Conservation (phyloP, 2,113 vertebrate genomes). For the Paradisaea rubra region DNA sequence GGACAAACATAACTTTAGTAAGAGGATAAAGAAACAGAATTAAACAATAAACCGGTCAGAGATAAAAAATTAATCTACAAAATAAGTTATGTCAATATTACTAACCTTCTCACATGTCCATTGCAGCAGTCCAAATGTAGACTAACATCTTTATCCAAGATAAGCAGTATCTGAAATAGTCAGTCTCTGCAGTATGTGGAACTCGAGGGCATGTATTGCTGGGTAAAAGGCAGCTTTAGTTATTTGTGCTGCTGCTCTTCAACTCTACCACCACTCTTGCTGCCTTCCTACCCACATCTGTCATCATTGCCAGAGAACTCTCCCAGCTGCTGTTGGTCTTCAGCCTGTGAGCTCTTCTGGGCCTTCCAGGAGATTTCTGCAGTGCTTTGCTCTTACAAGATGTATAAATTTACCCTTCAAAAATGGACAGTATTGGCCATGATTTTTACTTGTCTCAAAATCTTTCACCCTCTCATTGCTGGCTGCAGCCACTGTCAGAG, state of each 20-base stretch:
- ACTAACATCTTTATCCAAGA: background rate
- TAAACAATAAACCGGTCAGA: background rate
- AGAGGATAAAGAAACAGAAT: background rate
- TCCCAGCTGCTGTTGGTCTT: background rate
- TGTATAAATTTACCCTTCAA: background rate
- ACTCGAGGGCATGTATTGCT: background rate
- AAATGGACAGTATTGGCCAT: background rate
- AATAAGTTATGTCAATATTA: background rate
- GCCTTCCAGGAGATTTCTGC: background rate
- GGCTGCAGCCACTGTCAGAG: background rate
- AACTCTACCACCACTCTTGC: background rate
- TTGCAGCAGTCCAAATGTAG: background rate
- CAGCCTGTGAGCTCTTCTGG: background rate
- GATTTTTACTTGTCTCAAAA: background rate
- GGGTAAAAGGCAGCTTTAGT: background rate
- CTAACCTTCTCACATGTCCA: background rate
- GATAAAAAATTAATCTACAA: background rate
- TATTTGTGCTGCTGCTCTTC: background rate
- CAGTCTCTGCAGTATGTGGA: background rate
- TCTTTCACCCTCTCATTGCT: background rate
- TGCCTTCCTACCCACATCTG: background rate
- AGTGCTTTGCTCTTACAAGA: background rate
- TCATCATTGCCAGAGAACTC: background rate
- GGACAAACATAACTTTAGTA: background rate
- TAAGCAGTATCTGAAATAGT: background rate